These are phyloP conservation scores for Neoaliturus tenellus DNA, from an alignment of 2,888 invertebrate species.

Conservation along the genomic window DNA sequence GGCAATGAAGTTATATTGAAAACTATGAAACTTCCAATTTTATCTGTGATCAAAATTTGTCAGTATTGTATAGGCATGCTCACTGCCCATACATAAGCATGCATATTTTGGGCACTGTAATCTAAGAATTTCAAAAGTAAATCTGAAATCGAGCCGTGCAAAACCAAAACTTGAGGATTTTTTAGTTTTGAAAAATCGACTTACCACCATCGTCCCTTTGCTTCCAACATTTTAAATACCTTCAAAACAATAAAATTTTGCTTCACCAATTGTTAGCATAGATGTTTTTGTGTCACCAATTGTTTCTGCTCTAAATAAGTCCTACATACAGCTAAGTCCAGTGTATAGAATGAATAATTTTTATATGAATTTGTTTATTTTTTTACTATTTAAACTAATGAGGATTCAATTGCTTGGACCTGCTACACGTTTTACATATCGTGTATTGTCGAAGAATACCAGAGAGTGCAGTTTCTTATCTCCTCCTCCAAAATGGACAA, in stretches of 20 bases:
- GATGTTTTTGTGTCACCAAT: neutral
- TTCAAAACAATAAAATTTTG: no score
- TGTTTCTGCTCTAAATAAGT: neutral
- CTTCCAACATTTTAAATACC: neutral
- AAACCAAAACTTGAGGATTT: neutral
- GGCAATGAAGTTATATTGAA: no score
- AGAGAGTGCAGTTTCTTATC: constrained; percentile 17
- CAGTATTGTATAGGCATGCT: no score
- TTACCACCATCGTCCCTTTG: neutral
- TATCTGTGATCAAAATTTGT: no score
- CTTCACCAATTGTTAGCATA: no score
- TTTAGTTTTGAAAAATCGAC: no score
- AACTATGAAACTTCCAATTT: no score
- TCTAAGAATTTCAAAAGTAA: neutral
- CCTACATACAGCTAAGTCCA: neutral
- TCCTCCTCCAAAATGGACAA: constrained; percentile 23
- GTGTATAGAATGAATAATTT: neutral
- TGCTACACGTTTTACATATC: neutral
- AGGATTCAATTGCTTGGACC: neutral
- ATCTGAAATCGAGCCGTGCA: neutral
- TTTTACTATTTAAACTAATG: neutral
- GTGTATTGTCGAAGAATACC: constrained; percentile 23
- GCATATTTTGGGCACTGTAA: no score
- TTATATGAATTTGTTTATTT: neutral
- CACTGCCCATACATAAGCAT: no score